Evolutionary conservation across 2,113 vertebrate genomes (phyloP).

Genomic region (Strix aluco): DNA sequence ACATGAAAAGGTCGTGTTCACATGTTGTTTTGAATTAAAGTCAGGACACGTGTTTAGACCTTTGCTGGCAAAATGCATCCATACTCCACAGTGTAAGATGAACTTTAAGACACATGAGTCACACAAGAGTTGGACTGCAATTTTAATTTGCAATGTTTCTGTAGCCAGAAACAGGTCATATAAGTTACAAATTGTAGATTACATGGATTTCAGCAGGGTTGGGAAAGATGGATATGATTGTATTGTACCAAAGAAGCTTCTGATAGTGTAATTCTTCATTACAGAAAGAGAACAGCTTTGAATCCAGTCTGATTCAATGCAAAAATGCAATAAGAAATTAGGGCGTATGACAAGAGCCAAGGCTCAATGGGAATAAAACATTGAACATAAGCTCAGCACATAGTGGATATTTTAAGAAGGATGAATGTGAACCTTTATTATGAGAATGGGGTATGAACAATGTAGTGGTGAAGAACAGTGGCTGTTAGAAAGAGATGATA

Average conservation of each 20-base stretch:
- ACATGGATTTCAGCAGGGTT: background rate
- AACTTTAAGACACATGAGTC: background rate
- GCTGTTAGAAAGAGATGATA: background rate
- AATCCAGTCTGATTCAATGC: background rate
- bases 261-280: background rate
- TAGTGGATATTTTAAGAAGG: background rate
- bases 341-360: background rate
- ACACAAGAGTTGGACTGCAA: background rate
- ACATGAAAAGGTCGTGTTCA: background rate
- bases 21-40: background rate
- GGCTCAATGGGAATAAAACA: background rate
- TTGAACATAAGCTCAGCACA: background rate
- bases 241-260: background rate
- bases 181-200: background rate
- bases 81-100: background rate
- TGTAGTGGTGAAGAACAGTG: background rate
- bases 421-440: background rate
- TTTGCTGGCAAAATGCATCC: background rate
- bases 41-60: accelerated
- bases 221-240: background rate
- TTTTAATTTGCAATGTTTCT: background rate
- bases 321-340: background rate
- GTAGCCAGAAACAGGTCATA: background rate
- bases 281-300: background rate
- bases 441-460: background rate